Evolutionary conservation across 2,888 invertebrate genomes (phyloP).

Genomic region (Athetis lepigone): DNA sequence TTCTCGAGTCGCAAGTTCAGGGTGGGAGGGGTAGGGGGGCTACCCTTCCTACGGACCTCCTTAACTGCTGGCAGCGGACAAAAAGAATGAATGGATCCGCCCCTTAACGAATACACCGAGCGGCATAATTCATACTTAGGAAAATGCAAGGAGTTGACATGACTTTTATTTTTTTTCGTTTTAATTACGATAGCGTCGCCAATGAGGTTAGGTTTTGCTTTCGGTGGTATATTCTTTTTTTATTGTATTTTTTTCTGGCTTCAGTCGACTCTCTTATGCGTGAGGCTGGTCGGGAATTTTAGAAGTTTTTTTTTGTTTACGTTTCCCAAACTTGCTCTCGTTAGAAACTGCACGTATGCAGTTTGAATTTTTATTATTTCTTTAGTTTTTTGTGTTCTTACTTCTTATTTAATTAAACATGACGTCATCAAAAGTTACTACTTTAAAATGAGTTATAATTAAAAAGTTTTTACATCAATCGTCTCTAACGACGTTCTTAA

Average conservation of each 20-base stretch:
- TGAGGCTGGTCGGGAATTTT: constrained; percentile 48
- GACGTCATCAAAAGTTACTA: constrained; percentile 16
- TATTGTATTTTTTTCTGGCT: constrained; percentile 39
- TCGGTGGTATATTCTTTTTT: constrained; percentile 50
- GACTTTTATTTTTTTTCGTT: constrained; percentile 74
- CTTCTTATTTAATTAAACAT: constrained; percentile 15
- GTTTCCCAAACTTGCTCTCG: constrained; percentile 43
- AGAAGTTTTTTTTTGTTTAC: constrained; percentile 35
- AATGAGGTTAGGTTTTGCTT: constrained; percentile 68
- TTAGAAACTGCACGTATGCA: constrained; percentile 39
- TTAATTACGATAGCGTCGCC: constrained; percentile 73
- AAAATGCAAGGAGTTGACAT: constrained; percentile 89
- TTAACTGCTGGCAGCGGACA: constrained; percentile 89
- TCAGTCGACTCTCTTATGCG: constrained; percentile 42
- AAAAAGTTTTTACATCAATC: constrained; percentile 32
- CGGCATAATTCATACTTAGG: constrained; percentile 91
- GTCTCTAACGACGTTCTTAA: constrained; percentile 50
- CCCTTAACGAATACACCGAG: constrained; percentile 91
- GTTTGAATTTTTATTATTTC: constrained; percentile 37
- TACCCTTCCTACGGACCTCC: constrained; percentile 84
- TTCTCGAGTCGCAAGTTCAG: constrained; percentile 89
- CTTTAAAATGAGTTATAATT: constrained; percentile 9
- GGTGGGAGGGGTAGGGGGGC: constrained; percentile 73
- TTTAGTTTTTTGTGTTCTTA: constrained; percentile 8
- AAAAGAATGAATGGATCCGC: constrained; percentile 91